Percentiles rank a stretch among this genome's conserved stretches.
phyloP scores from a whole-genome alignment of 2,797 vertebrate genomes.

The Acanthurus lineatus region DNA sequence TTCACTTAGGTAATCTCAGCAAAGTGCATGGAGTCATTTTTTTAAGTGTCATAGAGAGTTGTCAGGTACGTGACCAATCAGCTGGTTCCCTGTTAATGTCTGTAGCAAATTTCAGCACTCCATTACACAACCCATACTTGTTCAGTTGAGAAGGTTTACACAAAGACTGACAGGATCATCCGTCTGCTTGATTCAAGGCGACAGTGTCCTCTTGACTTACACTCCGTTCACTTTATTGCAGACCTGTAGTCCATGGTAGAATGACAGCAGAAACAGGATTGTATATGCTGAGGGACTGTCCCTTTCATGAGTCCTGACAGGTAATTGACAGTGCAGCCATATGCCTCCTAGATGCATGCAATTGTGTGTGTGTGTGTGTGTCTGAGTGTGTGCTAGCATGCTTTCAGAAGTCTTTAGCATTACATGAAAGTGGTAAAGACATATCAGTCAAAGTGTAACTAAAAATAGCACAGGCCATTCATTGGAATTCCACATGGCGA shows the following conservation, averaged over 20 bases:
- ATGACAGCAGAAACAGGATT: conserved; percentile 29
- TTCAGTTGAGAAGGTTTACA: conserved; percentile 18
- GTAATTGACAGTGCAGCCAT: conserved; percentile 44
- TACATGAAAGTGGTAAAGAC: conserved; percentile 53
- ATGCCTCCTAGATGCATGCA: conserved; percentile 16
- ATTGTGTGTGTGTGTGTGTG: conserved; percentile 9
- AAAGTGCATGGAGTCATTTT: neutral
- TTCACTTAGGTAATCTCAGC: conserved; percentile 8
- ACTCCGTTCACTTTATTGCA: conserved; percentile 12
- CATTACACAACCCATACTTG: conserved; percentile 35
- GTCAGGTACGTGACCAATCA: conserved; percentile 9
- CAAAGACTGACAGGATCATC: conserved; percentile 31
- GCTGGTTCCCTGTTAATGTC: conserved; percentile 7
- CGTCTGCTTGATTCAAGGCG: conserved; percentile 31
- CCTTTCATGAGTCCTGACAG: conserved; percentile 38
- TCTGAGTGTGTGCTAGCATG: neutral
- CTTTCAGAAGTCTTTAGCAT: conserved; percentile 37
- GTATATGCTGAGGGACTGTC: conserved; percentile 18
- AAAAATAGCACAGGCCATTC: conserved; percentile 75
- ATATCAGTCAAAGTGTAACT: conserved; percentile 65
- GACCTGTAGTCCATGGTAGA: conserved; percentile 14
- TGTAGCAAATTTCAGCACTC: conserved; percentile 17
- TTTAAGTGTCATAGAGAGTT: neutral
- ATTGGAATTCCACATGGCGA: conserved; percentile 75
- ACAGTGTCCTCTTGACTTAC: conserved; percentile 27